Evolutionary conservation across 1,140 invertebrate species (phyloP), one percentile per base, ranked within the genome.

Genomic region (Cydia splendana): DNA sequence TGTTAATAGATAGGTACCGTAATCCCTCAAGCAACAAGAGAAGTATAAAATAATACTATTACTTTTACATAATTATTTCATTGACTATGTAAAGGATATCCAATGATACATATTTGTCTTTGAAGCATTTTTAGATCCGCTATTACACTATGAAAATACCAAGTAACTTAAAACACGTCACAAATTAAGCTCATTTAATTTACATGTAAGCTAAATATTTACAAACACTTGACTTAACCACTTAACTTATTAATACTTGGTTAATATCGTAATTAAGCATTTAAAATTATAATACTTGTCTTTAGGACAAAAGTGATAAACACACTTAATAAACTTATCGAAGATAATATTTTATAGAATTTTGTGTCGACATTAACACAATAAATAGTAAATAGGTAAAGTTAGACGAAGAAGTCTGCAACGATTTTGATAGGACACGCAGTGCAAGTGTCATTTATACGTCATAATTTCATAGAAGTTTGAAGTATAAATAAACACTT

Each of bases 271-370:
- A 75, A 71, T n/a, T 73, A 71, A 53, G 28, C 34, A 65, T 57
- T 74, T 77, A 77, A 5, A 76, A 78, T 78, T 82, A 81, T 82
- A 85, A 85, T 82, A 85, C 80, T 82, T 82, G 78, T 76, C 79
- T 82, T 71, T 74, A 80, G 75, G 80, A 80, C 51, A 74, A 24
- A 69, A 69, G 34, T 69, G 62, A 51, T 30, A 1, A 69, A 45
- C 38, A 51, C 38, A 42, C 45, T 73, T 24, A 53, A 57, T 48
- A 48, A 48, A 48, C 13, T 13, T 48, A 48, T 48, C 45, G 45
- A 13, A 48, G 12, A 13, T 48, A 12, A 48, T 48, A 13, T 48
- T 48, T 10, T 48, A 48, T 48, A 0, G 45, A 13, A 4, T 48
- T 48, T 2, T 48, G 12, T 12, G 7, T 34, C 4, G 30, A 34